Conservation (phyloP, 1,140 invertebrate genomes). For the Drosophila kanapiae region DNA sequence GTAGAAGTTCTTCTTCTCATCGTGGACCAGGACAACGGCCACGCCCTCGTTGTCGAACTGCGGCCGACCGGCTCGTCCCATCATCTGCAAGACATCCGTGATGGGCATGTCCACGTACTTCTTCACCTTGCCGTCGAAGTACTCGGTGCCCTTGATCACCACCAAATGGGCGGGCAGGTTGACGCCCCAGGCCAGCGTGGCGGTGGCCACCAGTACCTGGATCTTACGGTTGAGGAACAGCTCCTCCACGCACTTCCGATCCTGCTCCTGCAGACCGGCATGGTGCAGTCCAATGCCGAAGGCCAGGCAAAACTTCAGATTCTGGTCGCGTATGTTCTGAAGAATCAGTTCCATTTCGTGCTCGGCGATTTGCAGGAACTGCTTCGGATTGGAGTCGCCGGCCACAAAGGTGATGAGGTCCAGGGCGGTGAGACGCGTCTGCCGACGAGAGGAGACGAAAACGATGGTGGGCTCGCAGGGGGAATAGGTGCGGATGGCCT, state of each 20-base stretch:
- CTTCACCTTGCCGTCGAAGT: slow-evolving; percentile 98
- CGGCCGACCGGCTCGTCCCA: slow-evolving; percentile 98
- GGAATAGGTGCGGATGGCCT: slow-evolving; percentile 97
- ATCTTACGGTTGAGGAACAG: slow-evolving; percentile 99
- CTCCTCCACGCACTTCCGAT: slow-evolving; percentile 96
- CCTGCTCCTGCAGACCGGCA: slow-evolving; percentile 96
- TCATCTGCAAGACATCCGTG: slow-evolving; percentile 99
- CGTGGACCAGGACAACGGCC: slow-evolving; percentile 98
- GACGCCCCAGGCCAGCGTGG: slow-evolving; percentile 99
- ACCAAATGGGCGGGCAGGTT: slow-evolving; percentile 96
- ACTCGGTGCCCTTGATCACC: slow-evolving; percentile 95
- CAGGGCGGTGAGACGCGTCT: slow-evolving; percentile 98
- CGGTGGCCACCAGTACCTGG: slow-evolving; percentile 98
- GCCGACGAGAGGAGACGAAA: slow-evolving; percentile 98
- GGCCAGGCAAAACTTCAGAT: slow-evolving; percentile 96
- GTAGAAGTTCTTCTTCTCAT: slow-evolving; percentile 99
- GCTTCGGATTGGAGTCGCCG: slow-evolving; percentile 96
- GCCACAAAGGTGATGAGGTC: slow-evolving; percentile 98
- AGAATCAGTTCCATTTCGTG: slow-evolving; percentile 92
- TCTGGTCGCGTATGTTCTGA: slow-evolving; percentile 93
- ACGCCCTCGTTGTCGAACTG: slow-evolving; percentile 97
- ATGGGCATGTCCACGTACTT: slow-evolving; percentile 99
- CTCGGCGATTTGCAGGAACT: slow-evolving; percentile 97
- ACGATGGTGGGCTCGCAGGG: slow-evolving; percentile 95
- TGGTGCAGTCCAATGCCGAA: slow-evolving; percentile 99